phyloP scores from a whole-genome alignment of 2,113 vertebrate species.

The Tretioscincus oriximinensis region DNA sequence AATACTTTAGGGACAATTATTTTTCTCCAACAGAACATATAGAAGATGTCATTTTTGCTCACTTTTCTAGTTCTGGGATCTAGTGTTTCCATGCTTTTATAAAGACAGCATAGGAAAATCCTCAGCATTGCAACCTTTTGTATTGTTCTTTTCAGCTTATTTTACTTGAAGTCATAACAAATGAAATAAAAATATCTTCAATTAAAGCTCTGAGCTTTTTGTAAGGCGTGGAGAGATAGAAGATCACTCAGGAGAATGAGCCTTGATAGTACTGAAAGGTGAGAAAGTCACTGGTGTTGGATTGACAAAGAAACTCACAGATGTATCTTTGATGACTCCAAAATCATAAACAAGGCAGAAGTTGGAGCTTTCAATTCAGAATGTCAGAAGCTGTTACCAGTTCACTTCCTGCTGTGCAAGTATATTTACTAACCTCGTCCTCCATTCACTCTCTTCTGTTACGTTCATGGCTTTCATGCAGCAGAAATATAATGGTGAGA shows the following conservation, averaged over 20 bases:
- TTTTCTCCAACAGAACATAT: neutral
- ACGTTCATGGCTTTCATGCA: conserved; percentile 24
- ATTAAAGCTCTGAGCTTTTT: neutral
- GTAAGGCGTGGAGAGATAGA: neutral
- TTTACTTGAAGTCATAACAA: neutral
- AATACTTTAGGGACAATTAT: neutral
- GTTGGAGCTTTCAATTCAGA: neutral
- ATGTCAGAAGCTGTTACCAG: neutral
- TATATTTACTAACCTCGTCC: conserved; percentile 20
- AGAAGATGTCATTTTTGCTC: neutral
- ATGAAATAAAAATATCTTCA: neutral
- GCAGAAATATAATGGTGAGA: conserved; percentile 39
- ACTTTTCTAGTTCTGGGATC: neutral
- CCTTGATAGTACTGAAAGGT: neutral
- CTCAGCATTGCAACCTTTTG: neutral
- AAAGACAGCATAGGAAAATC: neutral
- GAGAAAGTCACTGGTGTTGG: neutral
- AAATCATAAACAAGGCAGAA: conserved; percentile 4
- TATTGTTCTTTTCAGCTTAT: neutral
- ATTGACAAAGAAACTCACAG: neutral
- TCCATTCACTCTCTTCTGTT: neutral
- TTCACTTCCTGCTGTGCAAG: neutral
- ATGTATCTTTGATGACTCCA: neutral
- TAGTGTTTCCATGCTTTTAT: neutral
- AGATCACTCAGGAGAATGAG: neutral